phyloP scores from a whole-genome alignment of 2,888 invertebrate genomes.

The Aleiodes alternator region DNA sequence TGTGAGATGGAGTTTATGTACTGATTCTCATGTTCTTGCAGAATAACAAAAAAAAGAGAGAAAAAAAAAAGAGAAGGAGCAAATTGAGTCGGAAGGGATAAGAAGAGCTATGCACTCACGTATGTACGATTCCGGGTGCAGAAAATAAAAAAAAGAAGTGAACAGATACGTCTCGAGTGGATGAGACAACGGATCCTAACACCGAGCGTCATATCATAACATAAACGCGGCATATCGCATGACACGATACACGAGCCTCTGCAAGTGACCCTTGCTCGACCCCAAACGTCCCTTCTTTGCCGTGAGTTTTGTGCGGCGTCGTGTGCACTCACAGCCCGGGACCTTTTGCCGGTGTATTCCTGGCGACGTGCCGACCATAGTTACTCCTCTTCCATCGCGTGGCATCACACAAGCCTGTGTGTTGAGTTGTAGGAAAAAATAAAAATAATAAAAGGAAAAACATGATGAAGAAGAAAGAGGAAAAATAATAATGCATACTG shows the following conservation, averaged over 20 bases:
- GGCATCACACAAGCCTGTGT: neutral
- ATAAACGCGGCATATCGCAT: constrained; percentile 70
- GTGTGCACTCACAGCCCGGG: constrained; percentile 53
- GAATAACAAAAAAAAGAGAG: constrained; percentile 14
- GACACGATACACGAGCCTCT: constrained; percentile 68
- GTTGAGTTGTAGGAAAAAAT: neutral
- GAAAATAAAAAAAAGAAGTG: constrained; percentile 35
- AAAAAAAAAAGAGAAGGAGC: constrained; percentile 3
- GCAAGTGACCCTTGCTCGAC: constrained; percentile 68
- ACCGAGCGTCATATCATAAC: constrained; percentile 63
- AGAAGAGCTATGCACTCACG: constrained; percentile 45
- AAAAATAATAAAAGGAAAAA: constrained; percentile 4
- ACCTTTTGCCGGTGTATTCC: constrained; percentile 51
- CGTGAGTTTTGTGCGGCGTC: constrained; percentile 50
- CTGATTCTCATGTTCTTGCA: constrained; percentile 10
- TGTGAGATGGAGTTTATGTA: constrained; percentile 3
- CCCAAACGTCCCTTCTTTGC: constrained; percentile 61
- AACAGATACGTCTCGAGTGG: neutral
- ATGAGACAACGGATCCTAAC: constrained; percentile 54
- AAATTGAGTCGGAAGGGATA: constrained; percentile 35
- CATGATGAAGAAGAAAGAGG: neutral
- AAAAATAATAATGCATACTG: constrained; percentile 5
- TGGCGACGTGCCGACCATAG: constrained; percentile 56
- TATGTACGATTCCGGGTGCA: constrained; percentile 40
- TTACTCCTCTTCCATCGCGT: constrained; percentile 20